phyloP scores from a whole-genome alignment of 2,113 vertebrate genomes.

The Platichthys stellatus region DNA sequence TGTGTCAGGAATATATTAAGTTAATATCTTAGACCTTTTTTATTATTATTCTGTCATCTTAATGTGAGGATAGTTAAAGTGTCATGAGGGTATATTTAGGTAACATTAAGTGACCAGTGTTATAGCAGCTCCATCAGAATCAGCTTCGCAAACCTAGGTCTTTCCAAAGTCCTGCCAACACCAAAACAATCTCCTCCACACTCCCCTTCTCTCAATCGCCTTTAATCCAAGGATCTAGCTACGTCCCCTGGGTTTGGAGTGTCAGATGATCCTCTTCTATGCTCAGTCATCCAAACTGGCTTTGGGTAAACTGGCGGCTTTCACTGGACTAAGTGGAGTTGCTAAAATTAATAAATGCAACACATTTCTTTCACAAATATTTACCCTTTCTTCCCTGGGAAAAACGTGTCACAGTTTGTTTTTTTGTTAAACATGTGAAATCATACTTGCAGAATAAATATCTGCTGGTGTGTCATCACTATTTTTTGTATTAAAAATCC shows the following conservation, averaged over 20 bases:
- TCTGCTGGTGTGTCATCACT: neutral
- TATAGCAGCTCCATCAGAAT: neutral
- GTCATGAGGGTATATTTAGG: neutral
- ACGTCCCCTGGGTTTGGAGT: conserved; percentile 13
- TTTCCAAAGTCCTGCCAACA: neutral
- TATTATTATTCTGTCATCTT: neutral
- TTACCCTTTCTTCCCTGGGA: conserved; percentile 3
- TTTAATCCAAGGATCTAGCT: conserved; percentile 56
- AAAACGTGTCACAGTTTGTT: neutral
- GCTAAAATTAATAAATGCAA: conserved; percentile 22
- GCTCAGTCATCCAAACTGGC: conserved; percentile 38
- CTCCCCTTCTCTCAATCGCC: conserved; percentile 16
- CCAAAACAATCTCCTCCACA: neutral
- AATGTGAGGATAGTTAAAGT: neutral
- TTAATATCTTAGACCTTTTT: neutral
- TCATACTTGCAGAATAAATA: conserved; percentile 6
- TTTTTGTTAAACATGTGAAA: conserved; percentile 12
- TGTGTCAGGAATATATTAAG: conserved; percentile 20
- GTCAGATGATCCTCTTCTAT: conserved; percentile 31
- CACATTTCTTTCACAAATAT: conserved; percentile 31
- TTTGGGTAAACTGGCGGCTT: conserved; percentile 18
- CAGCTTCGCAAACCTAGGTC: neutral
- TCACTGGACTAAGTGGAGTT: conserved; percentile 26
- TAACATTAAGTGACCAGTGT: neutral
- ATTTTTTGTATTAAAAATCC: neutral